Evolutionary conservation across 2,888 invertebrate genomes (phyloP).

Genomic region (Polyommatus icarus): DNA sequence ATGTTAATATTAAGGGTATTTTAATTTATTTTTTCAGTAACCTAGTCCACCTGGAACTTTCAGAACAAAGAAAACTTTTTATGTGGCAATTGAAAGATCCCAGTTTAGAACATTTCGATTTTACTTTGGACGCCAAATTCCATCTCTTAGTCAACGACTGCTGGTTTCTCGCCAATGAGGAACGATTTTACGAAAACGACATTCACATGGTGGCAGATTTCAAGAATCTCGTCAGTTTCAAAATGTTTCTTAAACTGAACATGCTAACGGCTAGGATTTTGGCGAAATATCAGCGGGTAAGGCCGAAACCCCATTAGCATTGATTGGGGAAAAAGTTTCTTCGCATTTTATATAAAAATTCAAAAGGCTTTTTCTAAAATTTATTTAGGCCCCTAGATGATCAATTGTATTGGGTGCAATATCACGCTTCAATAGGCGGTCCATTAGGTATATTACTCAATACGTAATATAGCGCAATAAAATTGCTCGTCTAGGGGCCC

Average conservation of each 20-base stretch:
- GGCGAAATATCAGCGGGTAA: slow-evolving; percentile 82
- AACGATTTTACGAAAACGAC: slow-evolving; percentile 55
- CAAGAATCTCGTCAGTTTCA: slow-evolving; percentile 62
- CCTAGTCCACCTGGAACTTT: slow-evolving; percentile 53
- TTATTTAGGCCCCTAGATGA: too few relatives aligned
- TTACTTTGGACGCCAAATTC: slow-evolving; percentile 57
- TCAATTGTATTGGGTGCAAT: too few relatives aligned
- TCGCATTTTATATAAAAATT: too few relatives aligned
- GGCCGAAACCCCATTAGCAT: not conserved
- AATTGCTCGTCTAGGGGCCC: too few relatives aligned
- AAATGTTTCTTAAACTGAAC: slow-evolving; percentile 80
- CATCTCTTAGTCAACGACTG: slow-evolving; percentile 62
- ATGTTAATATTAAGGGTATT: not conserved
- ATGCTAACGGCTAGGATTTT: slow-evolving; percentile 82
- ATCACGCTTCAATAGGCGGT: too few relatives aligned
- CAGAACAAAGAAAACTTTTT: slow-evolving; percentile 59
- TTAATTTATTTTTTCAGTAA: slow-evolving; percentile 53
- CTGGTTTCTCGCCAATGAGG: slow-evolving; percentile 55
- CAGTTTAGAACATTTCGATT: slow-evolving; percentile 64
- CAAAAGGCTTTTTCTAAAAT: too few relatives aligned
- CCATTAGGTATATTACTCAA: too few relatives aligned
- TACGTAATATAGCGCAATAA: too few relatives aligned
- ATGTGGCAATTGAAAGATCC: slow-evolving; percentile 72
- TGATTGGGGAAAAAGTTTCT: too few relatives aligned
- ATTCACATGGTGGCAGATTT: slow-evolving; percentile 58